A percentile compares a stretch with the other conserved stretches of the same genome.
Evolutionary conservation across 2,113 vertebrate genomes (phyloP).

Genomic region (Alosa alosa): DNA sequence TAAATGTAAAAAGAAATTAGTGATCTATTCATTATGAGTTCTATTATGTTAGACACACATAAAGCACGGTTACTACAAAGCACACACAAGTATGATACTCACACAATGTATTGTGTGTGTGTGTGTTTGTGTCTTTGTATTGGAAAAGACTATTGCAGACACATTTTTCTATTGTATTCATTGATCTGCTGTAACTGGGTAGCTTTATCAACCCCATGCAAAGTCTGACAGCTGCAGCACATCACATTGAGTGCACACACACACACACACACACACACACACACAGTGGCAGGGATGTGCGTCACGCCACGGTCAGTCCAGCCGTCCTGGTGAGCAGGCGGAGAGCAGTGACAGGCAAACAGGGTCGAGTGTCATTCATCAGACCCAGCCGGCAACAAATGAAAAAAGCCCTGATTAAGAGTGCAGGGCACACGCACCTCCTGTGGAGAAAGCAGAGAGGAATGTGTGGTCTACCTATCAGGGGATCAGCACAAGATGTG

Average conservation of each 20-base stretch:
- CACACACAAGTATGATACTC: too few species aligned
- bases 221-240: too few species aligned
- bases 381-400: constrained; percentile 35
- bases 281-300: neutral
- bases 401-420: constrained; percentile 35
- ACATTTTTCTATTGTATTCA: too few species aligned
- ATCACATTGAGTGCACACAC: too few species aligned
- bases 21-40: too few species aligned
- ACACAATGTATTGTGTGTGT: neutral
- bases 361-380: constrained; percentile 40
- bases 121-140: neutral
- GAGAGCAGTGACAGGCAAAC: neutral
- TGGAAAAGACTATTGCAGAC: too few species aligned
- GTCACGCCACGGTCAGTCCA: neutral
- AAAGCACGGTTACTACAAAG: too few species aligned
- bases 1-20: too few species aligned
- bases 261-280: too few species aligned
- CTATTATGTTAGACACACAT: too few species aligned
- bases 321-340: neutral
- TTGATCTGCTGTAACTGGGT: too few species aligned
- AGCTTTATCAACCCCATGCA: too few species aligned
- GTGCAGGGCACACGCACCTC: neutral
- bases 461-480: neutral
- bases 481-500: neutral
- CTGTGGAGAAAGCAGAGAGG: constrained; percentile 6